Evolutionary conservation across 2,888 invertebrate species (phyloP).

Genomic region (Spodoptera picta): DNA sequence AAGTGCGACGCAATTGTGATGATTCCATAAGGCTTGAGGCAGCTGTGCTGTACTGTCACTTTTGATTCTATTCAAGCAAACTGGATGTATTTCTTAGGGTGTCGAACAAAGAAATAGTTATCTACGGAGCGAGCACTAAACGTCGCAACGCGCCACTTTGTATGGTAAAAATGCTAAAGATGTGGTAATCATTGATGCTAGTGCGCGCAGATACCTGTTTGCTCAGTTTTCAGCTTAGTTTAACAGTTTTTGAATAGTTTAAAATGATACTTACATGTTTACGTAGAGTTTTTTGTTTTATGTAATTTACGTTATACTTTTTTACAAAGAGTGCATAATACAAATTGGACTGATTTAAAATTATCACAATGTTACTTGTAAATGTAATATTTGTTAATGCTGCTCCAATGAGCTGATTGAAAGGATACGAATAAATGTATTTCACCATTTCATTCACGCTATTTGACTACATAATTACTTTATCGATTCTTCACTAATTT

Average conservation of each 20-base stretch:
- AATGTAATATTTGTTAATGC: background rate
- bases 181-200: conserved; percentile 52
- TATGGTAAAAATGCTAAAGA: conserved; percentile 46
- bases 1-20: conserved; percentile 32
- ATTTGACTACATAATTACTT: conserved; percentile 1
- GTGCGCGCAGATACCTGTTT: conserved; percentile 26
- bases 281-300: conserved; percentile 26
- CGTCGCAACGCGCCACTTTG: conserved; percentile 34
- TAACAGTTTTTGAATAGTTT: background rate
- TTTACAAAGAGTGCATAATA: too few relatives aligned
- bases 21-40: conserved; percentile 37
- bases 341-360: too few relatives aligned
- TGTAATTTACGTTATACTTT: background rate
- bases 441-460: background rate
- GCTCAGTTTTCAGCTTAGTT: conserved; percentile 26
- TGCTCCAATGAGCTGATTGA: background rate
- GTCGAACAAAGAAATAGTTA: conserved; percentile 28
- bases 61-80: conserved; percentile 41
- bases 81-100: conserved; percentile 46
- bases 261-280: too few relatives aligned
- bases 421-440: background rate
- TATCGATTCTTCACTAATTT: conserved; percentile 13
- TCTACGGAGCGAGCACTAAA: conserved; percentile 21
- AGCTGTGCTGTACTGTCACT: conserved; percentile 55
- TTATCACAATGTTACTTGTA: too few relatives aligned